Evolutionary conservation across 2,113 vertebrate genomes (phyloP), one percentile per base, ranked within the genome.

Genomic region (Caloenas nicobarica): DNA sequence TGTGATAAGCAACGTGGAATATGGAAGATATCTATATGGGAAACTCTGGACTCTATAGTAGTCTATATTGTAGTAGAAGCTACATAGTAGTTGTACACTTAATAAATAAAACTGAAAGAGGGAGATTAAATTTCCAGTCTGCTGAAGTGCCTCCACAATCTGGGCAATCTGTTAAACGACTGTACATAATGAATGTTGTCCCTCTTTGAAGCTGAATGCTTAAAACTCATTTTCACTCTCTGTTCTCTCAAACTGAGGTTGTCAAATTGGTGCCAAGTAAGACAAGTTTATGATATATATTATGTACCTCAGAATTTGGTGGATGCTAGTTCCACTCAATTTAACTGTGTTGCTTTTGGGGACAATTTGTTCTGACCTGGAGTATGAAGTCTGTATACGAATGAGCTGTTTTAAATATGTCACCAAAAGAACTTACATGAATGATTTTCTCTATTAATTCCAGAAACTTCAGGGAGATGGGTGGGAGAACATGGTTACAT

Each of bases 261-360:
- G 97, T 97, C 97, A 94, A 64, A 79, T 93, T 86, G 87, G 48
- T 96, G 96, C 96, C 81, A 91, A 95, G 56, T 88, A 92, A 90
- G 95, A 97, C 95, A 95, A 93, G 80, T 93, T 97, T 97, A 86
- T 96, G 93, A 95, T 91, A 91, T 83, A 50, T 84, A 90, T 96
- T 95, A 95, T 81, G 89, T 94, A 91, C 79, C 95, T 96, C 62
- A 66, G 93, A 96, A 97, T 90, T 95, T 93, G 92, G 95, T 96
- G 91, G 92, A 92, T 83, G 82, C 82, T 57, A 78, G 96, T 97
- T 97, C 97, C 96, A 95, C 96, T 98, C 95, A 97, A 96, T 97
- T 97, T 97, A 97, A 97, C 96, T 44, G 57, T 73, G 86, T 78
- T 91, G 53, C 80, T 95, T 93, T 92, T 76, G 91, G 96, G 92